Evolutionary conservation across 2,797 vertebrate species (phyloP).

Genomic region (Allobates femoralis): DNA sequence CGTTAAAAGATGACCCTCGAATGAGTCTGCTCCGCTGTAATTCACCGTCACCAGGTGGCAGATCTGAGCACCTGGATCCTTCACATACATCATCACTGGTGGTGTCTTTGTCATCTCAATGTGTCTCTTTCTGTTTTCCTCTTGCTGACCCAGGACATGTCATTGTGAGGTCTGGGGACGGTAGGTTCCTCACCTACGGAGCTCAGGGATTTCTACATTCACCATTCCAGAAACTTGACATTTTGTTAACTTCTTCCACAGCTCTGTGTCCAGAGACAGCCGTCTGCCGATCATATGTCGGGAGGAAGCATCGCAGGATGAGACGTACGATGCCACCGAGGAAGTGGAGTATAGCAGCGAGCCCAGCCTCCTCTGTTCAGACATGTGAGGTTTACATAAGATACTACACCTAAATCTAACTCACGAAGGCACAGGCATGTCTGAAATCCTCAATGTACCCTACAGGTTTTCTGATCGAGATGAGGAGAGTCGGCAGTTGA

Average conservation of each 20-base stretch:
- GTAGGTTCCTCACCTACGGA: slow-evolving; percentile 71
- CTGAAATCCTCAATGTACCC: slow-evolving; percentile 34
- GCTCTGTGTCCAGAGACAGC: slow-evolving; percentile 92
- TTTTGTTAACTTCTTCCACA: slow-evolving; percentile 65
- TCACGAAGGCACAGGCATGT: no score
- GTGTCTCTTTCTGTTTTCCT: slow-evolving; percentile 64
- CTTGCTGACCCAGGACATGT: slow-evolving; percentile 79
- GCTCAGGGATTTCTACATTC: neutral
- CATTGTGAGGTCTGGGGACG: slow-evolving; percentile 82
- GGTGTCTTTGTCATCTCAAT: neutral
- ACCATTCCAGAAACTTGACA: neutral
- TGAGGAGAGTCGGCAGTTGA: slow-evolving; percentile 90
- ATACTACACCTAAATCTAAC: neutral
- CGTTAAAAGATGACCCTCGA: neutral
- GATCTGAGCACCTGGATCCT: no score
- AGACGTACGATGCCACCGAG: slow-evolving; percentile 86
- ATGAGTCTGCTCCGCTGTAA: neutral
- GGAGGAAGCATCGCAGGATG: slow-evolving; percentile 87
- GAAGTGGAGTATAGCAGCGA: slow-evolving; percentile 86
- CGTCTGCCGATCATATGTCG: slow-evolving; percentile 86
- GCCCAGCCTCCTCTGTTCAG: slow-evolving; percentile 87
- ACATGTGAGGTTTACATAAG: slow-evolving; percentile 81
- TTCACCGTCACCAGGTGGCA: neutral
- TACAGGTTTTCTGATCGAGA: slow-evolving; percentile 90
- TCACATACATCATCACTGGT: neutral